Evolutionary conservation across 1,140 invertebrate genomes (phyloP), one percentile per base, ranked within the genome.

Genomic region (Euglossa dilemma): DNA sequence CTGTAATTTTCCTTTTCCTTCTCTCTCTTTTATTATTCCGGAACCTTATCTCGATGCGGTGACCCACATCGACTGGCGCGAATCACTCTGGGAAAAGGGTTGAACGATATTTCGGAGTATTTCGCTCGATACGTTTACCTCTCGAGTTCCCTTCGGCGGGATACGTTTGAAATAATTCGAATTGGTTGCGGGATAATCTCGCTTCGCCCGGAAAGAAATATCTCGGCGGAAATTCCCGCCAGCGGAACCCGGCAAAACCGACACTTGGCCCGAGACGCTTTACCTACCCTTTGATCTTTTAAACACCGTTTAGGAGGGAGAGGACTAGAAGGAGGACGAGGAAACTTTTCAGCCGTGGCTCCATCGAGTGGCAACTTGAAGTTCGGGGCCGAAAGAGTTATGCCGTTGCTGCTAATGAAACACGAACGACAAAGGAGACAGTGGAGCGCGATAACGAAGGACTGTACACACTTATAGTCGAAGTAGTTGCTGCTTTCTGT

Each of bases 401-500:
- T 76, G 63, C 52, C 52, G 72, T 82, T 76, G 11, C 45, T 25
- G 80, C 72, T 83, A 78, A 83, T 83, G 74, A 83, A 83, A 78
- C 80, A 56, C 36, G 67, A 50, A 74, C 70, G 76, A 83, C 74
- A 88, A 89, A 69, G 84, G 73, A 77, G 73, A 36, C 28, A 54
- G 70, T 28, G 66, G 23, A 56, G 69, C 59, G 57, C 72, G 64
- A 75, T 85, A 90, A 89, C 80, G 77, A 80, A 74, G 36, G 75
- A 77, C 57, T 20, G 75, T 80, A 77, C 83, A 77, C 79, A 88
- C 84, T 85, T 80, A 80, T 84, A 67, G 59, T 6, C 57, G 66
- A 81, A 77, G 64, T 81, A 83, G 84, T 82, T 88, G 79, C 66
- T 90, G 89, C 83, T 90, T 90, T 90, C 89, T 90, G 82, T 90